Base-by-base conservation (phyloP, 2,888 invertebrate species). In the Latheticus oryzae region DNA sequence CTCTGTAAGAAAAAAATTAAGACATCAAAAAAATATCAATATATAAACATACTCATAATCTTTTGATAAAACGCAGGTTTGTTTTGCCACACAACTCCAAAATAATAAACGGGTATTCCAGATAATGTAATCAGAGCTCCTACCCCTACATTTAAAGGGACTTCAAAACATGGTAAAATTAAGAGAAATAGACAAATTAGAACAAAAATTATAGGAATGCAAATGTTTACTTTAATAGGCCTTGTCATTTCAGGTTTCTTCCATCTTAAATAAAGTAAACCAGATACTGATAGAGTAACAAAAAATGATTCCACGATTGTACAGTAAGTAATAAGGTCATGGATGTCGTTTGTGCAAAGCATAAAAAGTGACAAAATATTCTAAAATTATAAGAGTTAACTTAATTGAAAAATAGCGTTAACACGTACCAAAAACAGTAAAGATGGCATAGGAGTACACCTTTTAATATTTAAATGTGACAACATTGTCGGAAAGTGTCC, bases 261-360 rank as follows among this genome's bases (percentile, higher is more conserved):
- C 79, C 89, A 90, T 24, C 96, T 83, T 62, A 95, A 82, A 83
- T 90, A 93, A 16, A 96, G 78, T 60, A 96, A 85, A 1, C 93
- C 95, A 58, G 88, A 86, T 33, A 95, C 91, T 24, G 94, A 92
- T 19, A 94, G 77, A 75, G 91, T 91, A 37, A 95, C 93, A 80
- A 96, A 96, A 76, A 93, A 89, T 13, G 95, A 92, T 78, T 96
- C 96, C 30, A 95, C 94, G 70, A 95, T 93, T 51, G 91, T 93
- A 71, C 93, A 90, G 76, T 95, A 96, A 1, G 94, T 94, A 69
- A 96, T 95, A 45, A 96, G 82, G 15, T 89, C 85, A 70, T 91
- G 90, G 43, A 96, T 86, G 79, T 95, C 90, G 73, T 88, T 88
- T 2, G 91, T 90, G 56, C 89, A 86, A 68, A 96, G 79, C 91